Percentiles rank a stretch among this genome's conserved stretches.
phyloP scores from a whole-genome alignment of 2,113 vertebrate species.

The Caranx melampygus region DNA sequence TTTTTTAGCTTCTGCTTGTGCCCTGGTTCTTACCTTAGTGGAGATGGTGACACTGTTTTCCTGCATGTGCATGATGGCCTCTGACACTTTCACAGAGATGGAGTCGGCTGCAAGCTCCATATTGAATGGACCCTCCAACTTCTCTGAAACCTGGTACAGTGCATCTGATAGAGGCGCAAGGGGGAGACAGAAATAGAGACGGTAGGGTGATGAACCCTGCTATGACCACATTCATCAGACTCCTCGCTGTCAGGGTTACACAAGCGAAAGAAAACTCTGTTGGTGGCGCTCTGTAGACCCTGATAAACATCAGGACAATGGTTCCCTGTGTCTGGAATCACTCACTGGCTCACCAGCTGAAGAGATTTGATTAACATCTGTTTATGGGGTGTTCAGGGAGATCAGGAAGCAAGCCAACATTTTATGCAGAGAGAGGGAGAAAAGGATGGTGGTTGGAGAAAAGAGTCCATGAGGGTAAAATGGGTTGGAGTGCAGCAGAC shows the following conservation, averaged over 20 bases:
- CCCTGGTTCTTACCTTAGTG: conserved; percentile 81
- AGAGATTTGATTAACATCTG: conserved; percentile 30
- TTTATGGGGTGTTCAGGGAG: conserved; percentile 21
- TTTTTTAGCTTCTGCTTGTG: not conserved
- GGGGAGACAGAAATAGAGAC: conserved; percentile 9
- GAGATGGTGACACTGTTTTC: conserved; percentile 89
- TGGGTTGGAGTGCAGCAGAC: conserved; percentile 7
- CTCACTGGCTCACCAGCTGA: conserved; percentile 5
- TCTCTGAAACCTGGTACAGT: conserved; percentile 87
- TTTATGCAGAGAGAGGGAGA: conserved; percentile 11
- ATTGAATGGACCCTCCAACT: conserved; percentile 89
- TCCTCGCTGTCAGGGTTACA: not conserved
- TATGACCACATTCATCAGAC: not conserved
- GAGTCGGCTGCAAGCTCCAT: conserved; percentile 89
- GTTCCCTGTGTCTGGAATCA: conserved; percentile 25
- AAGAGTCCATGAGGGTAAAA: conserved; percentile 25
- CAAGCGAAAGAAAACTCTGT: not conserved
- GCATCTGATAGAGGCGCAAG: conserved; percentile 78
- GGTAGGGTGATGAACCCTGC: conserved; percentile 10
- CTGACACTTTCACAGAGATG: conserved; percentile 90
- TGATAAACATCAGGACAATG: conserved; percentile 28
- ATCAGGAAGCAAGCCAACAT: conserved; percentile 7
- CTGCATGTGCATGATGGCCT: conserved; percentile 91
- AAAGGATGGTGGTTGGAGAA: conserved; percentile 7
- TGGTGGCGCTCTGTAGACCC: not conserved